Conservation (phyloP, 2,113 vertebrate genomes). For the Gila orcuttii region DNA sequence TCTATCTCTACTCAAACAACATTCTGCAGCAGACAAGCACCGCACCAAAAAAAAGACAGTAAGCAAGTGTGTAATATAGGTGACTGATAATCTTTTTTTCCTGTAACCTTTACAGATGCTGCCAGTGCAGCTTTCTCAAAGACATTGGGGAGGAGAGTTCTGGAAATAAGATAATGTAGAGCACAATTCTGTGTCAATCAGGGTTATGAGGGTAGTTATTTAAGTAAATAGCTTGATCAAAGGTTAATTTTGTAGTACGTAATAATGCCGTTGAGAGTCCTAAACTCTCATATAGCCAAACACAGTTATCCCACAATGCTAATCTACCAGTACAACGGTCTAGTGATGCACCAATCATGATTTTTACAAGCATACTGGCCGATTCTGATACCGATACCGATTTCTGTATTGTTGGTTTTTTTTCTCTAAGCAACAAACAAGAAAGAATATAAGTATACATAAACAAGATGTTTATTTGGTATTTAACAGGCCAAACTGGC, state of each 20-base stretch:
- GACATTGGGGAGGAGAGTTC: background rate
- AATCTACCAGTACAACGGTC: background rate
- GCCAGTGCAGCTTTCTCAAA: background rate
- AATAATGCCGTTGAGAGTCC: background rate
- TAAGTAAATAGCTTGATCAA: constrained; percentile 3
- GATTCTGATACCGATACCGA: too few relatives aligned
- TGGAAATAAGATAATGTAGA: constrained; percentile 17
- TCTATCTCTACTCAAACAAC: constrained; percentile 1
- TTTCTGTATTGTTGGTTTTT: too few relatives aligned
- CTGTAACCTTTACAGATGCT: constrained; percentile 50
- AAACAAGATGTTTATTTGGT: too few relatives aligned
- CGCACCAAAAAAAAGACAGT: constrained; percentile 24
- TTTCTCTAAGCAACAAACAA: too few relatives aligned
- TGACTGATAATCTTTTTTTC: constrained; percentile 57
- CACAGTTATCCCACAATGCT: background rate
- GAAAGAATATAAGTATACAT: too few relatives aligned
- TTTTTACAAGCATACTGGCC: too few relatives aligned
- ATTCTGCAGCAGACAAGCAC: constrained; percentile 48
- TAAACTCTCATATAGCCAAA: background rate
- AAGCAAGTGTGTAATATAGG: background rate
- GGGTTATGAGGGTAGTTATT: constrained; percentile 12
- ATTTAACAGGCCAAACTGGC: too few relatives aligned
- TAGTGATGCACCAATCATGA: too few relatives aligned
- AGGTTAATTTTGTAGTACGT: background rate
- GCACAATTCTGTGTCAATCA: constrained; percentile 10